These are phyloP conservation scores for Ennomos quercinarius DNA, from an alignment of 2,888 invertebrate species.

Conservation along the genomic window DNA sequence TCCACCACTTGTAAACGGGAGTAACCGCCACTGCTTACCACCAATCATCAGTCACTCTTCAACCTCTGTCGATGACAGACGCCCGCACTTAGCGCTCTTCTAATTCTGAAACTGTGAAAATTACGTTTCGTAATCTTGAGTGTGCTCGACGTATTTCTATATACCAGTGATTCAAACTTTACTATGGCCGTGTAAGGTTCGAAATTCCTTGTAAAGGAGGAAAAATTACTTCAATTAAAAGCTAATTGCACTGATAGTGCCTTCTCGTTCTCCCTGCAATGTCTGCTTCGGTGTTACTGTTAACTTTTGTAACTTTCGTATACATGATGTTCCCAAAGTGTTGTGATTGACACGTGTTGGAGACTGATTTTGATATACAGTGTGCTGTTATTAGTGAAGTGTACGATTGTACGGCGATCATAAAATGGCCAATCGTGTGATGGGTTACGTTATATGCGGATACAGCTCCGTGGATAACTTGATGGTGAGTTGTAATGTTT, in stretches of 20 bases:
- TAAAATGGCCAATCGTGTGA: conserved; percentile 78
- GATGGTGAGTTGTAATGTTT: conserved; percentile 69
- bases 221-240: conserved; percentile 37
- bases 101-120: conserved; percentile 30
- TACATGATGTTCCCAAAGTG: conserved; percentile 35
- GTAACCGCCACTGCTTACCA: conserved; percentile 7
- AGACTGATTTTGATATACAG: conserved; percentile 33
- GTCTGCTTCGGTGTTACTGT: conserved; percentile 30
- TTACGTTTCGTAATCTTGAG: conserved; percentile 25
- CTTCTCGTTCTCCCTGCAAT: conserved; percentile 41
- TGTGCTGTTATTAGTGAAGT: conserved; percentile 31
- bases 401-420: conserved; percentile 42
- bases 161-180: conserved; percentile 26
- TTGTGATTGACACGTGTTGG: conserved; percentile 40
- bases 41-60: conserved; percentile 58
- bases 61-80: conserved; percentile 47
- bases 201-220: conserved; percentile 33
- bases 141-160: neutral
- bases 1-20: conserved; percentile 17
- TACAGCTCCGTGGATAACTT: conserved; percentile 86
- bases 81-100: conserved; percentile 36
- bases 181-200: conserved; percentile 36
- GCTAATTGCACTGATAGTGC: conserved; percentile 44
- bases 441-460: conserved; percentile 87
- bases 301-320: conserved; percentile 8